Evolutionary conservation across 2,113 vertebrate genomes (phyloP).

Genomic region (Sterrhoptilus dennistouni): DNA sequence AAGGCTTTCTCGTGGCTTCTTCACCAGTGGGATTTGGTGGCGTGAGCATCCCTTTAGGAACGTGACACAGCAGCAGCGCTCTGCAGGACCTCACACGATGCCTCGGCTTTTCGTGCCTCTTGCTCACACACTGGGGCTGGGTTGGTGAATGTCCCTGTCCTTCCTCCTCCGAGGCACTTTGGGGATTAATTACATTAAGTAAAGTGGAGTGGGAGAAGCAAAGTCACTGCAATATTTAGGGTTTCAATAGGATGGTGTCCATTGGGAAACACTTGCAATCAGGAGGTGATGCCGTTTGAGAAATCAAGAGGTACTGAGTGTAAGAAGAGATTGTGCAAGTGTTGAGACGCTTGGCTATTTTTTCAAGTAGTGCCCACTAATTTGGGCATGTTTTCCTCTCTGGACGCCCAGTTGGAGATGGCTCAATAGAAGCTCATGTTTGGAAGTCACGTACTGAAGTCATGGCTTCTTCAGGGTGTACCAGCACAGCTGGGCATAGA

Average conservation of each 20-base stretch:
- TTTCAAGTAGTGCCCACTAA: not conserved
- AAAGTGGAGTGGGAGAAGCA: not conserved
- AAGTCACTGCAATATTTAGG: not conserved
- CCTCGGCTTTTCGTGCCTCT: not conserved
- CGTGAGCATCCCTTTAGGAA: not conserved
- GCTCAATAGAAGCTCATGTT: not conserved
- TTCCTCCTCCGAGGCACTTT: not conserved
- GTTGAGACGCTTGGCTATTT: not conserved
- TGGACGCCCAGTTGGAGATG: not conserved
- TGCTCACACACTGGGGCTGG: not conserved
- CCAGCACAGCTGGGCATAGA: not conserved
- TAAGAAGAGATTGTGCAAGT: conserved; percentile 11
- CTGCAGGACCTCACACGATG: not conserved
- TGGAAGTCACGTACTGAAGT: not conserved
- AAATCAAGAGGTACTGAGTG: not conserved
- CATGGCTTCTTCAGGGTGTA: not conserved
- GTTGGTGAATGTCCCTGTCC: not conserved
- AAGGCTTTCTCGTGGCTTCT: not conserved
- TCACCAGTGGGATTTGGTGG: not conserved
- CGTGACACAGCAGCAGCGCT: not conserved
- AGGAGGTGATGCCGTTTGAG: not conserved
- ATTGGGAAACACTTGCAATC: not conserved
- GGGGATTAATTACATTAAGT: conserved; percentile 6
- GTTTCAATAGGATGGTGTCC: not conserved
- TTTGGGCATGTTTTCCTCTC: not conserved